phyloP scores from a whole-genome alignment of 2,888 invertebrate genomes.

The Geophilus truncorum region DNA sequence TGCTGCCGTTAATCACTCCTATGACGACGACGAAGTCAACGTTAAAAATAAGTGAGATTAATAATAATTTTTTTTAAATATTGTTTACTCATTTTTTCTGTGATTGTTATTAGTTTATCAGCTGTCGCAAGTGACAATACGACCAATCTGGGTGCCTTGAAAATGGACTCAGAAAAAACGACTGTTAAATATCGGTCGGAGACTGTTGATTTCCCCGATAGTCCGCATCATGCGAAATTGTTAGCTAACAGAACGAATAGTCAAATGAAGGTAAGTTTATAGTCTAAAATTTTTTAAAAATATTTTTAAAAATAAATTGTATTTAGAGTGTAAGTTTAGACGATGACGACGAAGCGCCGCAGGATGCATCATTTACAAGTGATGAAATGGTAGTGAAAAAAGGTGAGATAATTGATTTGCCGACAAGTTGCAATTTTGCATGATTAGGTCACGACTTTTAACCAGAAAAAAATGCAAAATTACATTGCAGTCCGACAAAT shows the following conservation, averaged over 20 bases:
- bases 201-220: slow-evolving; percentile 41
- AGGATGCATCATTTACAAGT: background rate
- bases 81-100: background rate
- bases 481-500: no score
- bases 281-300: background rate
- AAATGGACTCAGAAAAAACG: slow-evolving; percentile 38
- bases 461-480: no score
- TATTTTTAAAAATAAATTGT: background rate
- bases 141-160: slow-evolving; percentile 33
- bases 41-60: background rate
- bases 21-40: background rate
- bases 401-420: background rate
- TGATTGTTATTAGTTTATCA: background rate
- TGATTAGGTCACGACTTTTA: no score
- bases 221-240: slow-evolving; percentile 36
- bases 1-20: background rate
- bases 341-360: slow-evolving; percentile 34
- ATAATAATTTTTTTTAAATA: no score
- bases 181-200: slow-evolving; percentile 39
- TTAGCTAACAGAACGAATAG: slow-evolving; percentile 1
- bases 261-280: background rate
- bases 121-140: slow-evolving; percentile 25
- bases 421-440: background rate
- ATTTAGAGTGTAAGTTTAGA: slow-evolving; percentile 23
- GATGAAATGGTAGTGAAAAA: background rate